phyloP scores from a whole-genome alignment of 2,113 vertebrate species.

The Caracal caracal region DNA sequence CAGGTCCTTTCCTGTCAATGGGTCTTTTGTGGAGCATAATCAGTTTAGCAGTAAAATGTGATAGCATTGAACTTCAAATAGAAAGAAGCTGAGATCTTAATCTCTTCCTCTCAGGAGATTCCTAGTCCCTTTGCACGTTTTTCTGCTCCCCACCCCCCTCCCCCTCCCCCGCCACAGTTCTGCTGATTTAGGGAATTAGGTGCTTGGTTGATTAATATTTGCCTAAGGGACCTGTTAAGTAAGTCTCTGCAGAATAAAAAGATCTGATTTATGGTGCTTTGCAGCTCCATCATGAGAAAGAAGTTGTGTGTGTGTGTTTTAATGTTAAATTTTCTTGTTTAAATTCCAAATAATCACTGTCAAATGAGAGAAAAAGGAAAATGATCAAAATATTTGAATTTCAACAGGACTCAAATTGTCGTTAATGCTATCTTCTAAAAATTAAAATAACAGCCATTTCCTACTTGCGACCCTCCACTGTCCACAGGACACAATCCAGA shows the following conservation, averaged over 20 bases:
- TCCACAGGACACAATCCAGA: neutral
- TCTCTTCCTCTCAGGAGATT: neutral
- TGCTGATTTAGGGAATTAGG: neutral
- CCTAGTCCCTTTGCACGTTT: neutral
- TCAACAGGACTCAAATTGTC: neutral
- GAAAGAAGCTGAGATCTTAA: neutral
- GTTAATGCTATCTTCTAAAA: neutral
- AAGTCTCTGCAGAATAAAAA: conserved; percentile 18
- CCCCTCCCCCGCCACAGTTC: neutral
- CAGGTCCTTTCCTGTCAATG: neutral
- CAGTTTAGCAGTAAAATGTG: neutral
- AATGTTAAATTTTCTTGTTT: conserved; percentile 6
- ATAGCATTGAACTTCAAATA: neutral
- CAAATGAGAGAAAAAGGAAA: neutral
- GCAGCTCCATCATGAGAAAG: neutral
- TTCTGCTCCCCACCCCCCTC: no score
- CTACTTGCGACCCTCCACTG: neutral
- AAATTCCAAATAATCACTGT: conserved; percentile 4
- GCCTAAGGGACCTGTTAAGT: neutral
- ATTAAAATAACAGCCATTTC: neutral
- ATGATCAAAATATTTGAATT: neutral
- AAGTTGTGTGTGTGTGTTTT: neutral
- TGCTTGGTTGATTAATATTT: conserved; percentile 40
- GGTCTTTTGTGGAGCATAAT: neutral
- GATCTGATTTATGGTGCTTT: neutral